A percentile compares a stretch with the other conserved stretches of the same genome.
Evolutionary conservation across 2,113 vertebrate species (phyloP).

Genomic region (Mesoclemmys tuberculata): DNA sequence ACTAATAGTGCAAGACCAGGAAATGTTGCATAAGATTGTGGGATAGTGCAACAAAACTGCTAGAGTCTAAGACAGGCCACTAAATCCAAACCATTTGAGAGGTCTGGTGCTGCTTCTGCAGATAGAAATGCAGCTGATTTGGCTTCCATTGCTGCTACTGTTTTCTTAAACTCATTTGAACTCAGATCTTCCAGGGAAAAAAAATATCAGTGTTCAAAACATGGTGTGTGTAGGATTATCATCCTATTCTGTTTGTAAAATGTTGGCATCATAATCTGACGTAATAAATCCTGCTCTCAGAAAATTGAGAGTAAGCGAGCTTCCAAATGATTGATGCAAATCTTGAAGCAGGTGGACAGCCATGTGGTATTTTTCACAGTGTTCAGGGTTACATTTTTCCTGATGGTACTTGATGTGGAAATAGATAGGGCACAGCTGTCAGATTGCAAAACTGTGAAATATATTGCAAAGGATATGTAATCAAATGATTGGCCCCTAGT

Average conservation of each 20-base stretch:
- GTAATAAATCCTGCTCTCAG: background rate
- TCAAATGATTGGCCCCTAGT: background rate
- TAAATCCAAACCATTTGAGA: background rate
- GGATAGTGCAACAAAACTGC: background rate
- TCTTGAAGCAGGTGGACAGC: slow-evolving; percentile 43
- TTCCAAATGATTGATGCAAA: background rate
- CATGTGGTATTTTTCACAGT: slow-evolving; percentile 29
- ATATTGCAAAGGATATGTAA: slow-evolving; percentile 18
- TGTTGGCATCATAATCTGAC: background rate
- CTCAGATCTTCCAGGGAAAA: background rate
- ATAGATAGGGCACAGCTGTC: background rate
- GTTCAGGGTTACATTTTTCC: background rate
- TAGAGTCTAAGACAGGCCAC: background rate
- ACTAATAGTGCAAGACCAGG: background rate
- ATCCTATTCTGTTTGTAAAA: background rate
- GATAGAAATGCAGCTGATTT: background rate
- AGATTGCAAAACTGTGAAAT: slow-evolving; percentile 10
- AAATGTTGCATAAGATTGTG: background rate
- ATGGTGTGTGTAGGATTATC: background rate
- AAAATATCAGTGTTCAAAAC: background rate
- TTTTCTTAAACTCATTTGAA: background rate
- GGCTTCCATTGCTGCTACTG: background rate
- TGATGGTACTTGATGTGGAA: slow-evolving; percentile 30
- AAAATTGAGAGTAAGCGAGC: background rate
- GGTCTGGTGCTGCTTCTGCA: background rate